Base-by-base conservation (phyloP, 1,140 invertebrate genomes). In the Thaumatotibia leucotreta region DNA sequence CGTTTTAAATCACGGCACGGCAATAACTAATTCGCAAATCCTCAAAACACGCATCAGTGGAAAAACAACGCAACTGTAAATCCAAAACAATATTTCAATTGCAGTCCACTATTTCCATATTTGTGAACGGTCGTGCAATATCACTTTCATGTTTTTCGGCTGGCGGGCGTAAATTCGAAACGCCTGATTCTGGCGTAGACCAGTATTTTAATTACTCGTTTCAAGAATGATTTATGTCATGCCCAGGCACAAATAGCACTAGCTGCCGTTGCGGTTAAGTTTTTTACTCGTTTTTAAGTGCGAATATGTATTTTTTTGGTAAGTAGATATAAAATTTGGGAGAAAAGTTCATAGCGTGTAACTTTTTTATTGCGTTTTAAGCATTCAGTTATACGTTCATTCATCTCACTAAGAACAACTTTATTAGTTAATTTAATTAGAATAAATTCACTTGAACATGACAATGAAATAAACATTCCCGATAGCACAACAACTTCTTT, bases 171-270 rank as follows among this genome's bases (percentile, higher is more conserved):
- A 83, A 82, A 89, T 85, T 83, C 79, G 76, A 81, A 83, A 82
- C 74, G 84, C 79, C 84, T 87, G 85, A 91, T 89, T 90, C 82
- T 84, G 82, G 82, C 84, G 80, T 86, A 82, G 84, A 84, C 80
- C 81, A 86, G 86, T 87, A 83, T 91, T 92, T 92, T 92, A 92
- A 91, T 91, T 91, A 91, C 86, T 88, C 83, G 87, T 88, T 91
- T 88, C 82, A 77, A 71, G 81, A 82, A 91, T 91, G 86, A 91
- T 91, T 91, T 91, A 91, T 87, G 76, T 79, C 75, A 78, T 75
- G 75, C 72, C 75, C 83, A 78, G 72, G 77, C 79, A 68, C 79
- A 82, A 84, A 82, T 83, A 80, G 77, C 84, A 86, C 82, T 87
- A 74, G 75, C 74, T 70, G 72, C 35, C 63, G 66, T 61, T 77